These are phyloP conservation scores for Coecobrya sp. DNA, from an alignment of 2,888 invertebrate genomes.

Conservation along the genomic window DNA sequence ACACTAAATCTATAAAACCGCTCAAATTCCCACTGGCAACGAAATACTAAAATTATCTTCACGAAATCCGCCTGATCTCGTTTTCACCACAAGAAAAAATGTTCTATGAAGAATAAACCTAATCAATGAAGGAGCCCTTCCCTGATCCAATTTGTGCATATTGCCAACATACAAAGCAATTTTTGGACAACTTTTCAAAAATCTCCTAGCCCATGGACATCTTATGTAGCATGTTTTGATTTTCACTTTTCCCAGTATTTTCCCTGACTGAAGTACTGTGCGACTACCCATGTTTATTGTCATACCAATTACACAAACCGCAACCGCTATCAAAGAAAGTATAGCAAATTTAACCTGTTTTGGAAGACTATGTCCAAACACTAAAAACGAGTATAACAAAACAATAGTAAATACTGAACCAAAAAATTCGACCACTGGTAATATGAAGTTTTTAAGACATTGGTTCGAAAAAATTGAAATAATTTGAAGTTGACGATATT, in stretches of 20 bases:
- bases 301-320: not conserved
- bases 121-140: not conserved
- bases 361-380: not conserved
- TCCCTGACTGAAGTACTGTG: not conserved
- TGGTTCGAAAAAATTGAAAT: not conserved
- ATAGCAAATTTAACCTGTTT: not conserved
- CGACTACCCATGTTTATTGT: not conserved
- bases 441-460: not conserved
- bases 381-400: not conserved
- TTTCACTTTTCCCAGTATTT: not conserved
- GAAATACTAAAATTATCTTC: not conserved
- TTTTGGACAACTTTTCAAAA: not conserved
- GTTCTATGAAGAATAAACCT: not conserved
- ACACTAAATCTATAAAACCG: no score
- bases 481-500: not conserved
- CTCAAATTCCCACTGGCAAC: not conserved
- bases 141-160: slow-evolving; percentile 12
- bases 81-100: slow-evolving; percentile 20
- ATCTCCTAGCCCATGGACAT: not conserved
- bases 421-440: not conserved
- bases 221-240: no score
- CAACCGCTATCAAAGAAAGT: not conserved
- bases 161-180: not conserved
- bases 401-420: not conserved
- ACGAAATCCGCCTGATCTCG: not conserved